Conservation (phyloP, 2,888 invertebrate species). For the Tricholauxania praeusta region DNA sequence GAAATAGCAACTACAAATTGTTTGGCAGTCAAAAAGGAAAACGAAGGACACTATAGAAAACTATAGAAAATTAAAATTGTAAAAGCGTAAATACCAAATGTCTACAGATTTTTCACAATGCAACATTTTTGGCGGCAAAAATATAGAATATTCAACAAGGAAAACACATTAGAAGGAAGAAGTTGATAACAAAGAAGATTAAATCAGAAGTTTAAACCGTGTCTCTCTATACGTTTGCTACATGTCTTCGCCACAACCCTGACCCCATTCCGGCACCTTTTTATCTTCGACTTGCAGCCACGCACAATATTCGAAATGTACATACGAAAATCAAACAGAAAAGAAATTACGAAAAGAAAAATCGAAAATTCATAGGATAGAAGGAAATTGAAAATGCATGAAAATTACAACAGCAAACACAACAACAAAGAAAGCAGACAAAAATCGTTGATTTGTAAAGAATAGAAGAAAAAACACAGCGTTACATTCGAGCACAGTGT, state of each 20-base stretch:
- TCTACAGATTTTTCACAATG: too few species aligned
- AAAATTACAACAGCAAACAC: constrained; percentile 20
- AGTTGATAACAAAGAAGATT: too few species aligned
- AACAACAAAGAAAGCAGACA: neutral
- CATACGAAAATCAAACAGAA: too few species aligned
- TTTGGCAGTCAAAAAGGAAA: neutral
- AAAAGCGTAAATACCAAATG: neutral
- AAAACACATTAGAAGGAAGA: too few species aligned
- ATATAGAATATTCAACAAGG: too few species aligned
- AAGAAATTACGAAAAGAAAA: neutral
- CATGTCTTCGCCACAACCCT: too few species aligned
- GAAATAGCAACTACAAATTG: neutral
- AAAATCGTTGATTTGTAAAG: neutral
- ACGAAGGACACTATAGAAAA: neutral
- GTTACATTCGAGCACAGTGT: neutral
- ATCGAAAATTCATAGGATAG: neutral
- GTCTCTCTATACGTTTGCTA: too few species aligned
- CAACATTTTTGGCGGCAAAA: too few species aligned
- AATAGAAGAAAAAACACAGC: neutral
- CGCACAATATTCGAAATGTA: too few species aligned
- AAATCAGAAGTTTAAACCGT: too few species aligned
- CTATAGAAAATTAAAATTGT: neutral
- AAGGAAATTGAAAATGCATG: constrained; percentile 27
- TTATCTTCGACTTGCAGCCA: too few species aligned
- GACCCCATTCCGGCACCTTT: too few species aligned